Evolutionary conservation across 2,113 vertebrate species (phyloP).

Genomic region (Ciconia stormi): DNA sequence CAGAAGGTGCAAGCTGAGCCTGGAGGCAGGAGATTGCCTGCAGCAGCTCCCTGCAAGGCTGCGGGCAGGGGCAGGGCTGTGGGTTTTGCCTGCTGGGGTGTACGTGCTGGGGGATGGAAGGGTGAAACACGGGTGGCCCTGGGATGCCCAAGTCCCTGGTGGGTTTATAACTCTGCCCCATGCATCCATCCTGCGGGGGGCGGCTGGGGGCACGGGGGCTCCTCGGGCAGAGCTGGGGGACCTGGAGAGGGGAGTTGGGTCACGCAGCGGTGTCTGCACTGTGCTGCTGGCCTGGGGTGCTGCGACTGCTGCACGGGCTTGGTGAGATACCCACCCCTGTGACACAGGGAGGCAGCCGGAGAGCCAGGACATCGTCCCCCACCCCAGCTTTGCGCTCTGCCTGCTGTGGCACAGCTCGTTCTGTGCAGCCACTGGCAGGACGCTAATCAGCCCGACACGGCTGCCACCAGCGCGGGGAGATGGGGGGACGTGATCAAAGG

Average conservation of each 20-base stretch:
- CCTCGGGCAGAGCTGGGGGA: neutral
- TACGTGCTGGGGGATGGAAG: neutral
- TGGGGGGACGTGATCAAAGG: neutral
- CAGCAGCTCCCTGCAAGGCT: neutral
- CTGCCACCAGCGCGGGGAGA: accelerated
- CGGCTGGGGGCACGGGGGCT: accelerated
- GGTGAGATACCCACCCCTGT: neutral
- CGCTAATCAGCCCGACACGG: neutral
- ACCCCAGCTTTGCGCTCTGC: neutral
- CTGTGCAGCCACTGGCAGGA: neutral
- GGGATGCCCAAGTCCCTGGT: accelerated
- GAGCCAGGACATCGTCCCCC: accelerated
- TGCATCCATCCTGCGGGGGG: neutral
- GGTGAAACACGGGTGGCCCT: accelerated
- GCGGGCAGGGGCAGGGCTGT: neutral
- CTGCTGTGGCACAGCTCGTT: neutral
- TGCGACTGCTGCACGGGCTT: accelerated
- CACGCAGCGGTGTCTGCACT: accelerated
- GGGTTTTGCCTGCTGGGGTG: neutral
- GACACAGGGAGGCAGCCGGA: neutral
- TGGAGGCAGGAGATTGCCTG: accelerated
- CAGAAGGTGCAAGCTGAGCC: neutral
- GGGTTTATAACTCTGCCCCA: neutral
- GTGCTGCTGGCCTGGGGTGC: accelerated
- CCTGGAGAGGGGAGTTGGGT: too few species aligned